Percentiles rank a stretch among this genome's conserved stretches.
These are phyloP conservation scores for Caenorhabditis angaria DNA, from an alignment of 2,888 invertebrate species.

Conservation along the genomic window DNA sequence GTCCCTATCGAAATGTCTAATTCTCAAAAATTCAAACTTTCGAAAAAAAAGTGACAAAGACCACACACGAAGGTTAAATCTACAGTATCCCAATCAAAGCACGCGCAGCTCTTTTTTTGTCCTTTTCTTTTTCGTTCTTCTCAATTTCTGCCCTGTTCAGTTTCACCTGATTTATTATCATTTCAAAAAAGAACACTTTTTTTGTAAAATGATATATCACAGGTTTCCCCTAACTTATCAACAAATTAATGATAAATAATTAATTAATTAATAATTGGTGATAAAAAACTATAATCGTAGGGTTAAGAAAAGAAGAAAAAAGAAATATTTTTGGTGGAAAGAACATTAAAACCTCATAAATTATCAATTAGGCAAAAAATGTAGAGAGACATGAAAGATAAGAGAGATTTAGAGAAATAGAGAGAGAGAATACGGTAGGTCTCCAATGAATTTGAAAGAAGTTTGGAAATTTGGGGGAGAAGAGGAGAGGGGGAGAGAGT, in stretches of 20 bases:
- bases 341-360: constrained; percentile 46
- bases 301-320: constrained; percentile 1
- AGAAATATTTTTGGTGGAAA: constrained; percentile 10
- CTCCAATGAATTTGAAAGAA: constrained; percentile 21
- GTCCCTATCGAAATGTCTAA: not conserved
- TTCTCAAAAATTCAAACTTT: not conserved
- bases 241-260: not conserved
- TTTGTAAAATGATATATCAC: too few species aligned
- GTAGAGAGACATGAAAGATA: not conserved
- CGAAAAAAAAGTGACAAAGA: not conserved
- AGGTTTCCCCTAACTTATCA: not conserved
- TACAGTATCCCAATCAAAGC: not conserved
- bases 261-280: too few species aligned
- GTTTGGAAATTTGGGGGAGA: not conserved
- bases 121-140: too few species aligned
- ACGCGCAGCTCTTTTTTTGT: not conserved
- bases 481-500: constrained; percentile 3
- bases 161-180: not conserved
- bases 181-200: not conserved
- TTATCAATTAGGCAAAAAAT: constrained; percentile 37
- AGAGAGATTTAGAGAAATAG: constrained; percentile 8
- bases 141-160: not conserved
- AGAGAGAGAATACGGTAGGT: constrained; percentile 18
- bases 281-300: not conserved
- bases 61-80: not conserved